Evolutionary conservation across 2,113 vertebrate species (phyloP), one percentile per base, ranked within the genome.

Genomic region (Triplophysa siluroides): DNA sequence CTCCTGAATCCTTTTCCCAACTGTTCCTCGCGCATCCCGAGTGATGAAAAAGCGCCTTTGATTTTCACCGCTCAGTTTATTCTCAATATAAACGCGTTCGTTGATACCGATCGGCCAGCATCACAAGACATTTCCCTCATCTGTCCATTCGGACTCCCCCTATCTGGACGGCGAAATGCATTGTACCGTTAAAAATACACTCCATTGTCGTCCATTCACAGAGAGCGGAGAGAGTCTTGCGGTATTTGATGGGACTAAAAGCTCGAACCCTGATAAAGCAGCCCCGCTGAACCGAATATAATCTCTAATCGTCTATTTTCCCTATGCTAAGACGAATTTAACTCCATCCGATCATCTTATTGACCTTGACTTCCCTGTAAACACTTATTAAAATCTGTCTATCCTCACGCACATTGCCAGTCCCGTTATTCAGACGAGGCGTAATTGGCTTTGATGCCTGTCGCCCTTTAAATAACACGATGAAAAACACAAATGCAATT

Each of bases 151-250:
- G 94, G 94, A 95, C 95, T 96, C 95, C 96, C 96, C 94, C 95
- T 94, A 90, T 96, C 95, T 95, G 95, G 94, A 94, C 94, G 95
- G 94, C 95, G 93, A 95, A 95, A 95, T 92, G 96, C 95, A 95
- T 94, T 95, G 95, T 95, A 95, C 94, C 95, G 94, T 94, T 94
- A 93, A 94, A 90, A 88, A 88, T 89, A 90, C 94, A 92, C 94
- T 95, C 95, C 94, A 96, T 95, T 97, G 96, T 96, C 93, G 95
- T 91, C 91, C 95, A 94, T 94, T 95, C 95, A 92, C 94, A 92
- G 94, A 93, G 93, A 94, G 93, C 93, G 92, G 92, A 94, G 93
- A 91, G 94, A 54, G 91, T 96, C 96, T 95, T 95, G 95, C 95
- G 94, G 94, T 94, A 96, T 95, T 96, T 93, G 93, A 94, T 93